Percentiles rank a stretch among this genome's conserved stretches.
Conservation (phyloP, 2,888 invertebrate genomes). For the Polyommatus icarus region DNA sequence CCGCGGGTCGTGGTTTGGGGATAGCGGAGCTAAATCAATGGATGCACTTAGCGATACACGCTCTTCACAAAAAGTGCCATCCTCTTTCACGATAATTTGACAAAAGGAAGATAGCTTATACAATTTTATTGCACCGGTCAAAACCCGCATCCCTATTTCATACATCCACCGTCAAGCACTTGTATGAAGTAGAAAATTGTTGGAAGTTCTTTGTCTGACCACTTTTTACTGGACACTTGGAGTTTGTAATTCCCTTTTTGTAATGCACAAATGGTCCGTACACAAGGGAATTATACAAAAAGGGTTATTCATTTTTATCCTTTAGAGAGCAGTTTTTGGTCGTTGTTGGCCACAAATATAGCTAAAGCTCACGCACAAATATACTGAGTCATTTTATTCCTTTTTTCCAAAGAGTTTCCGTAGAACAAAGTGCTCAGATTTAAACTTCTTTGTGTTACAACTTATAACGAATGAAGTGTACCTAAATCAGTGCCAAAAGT, state of each 20-base stretch:
- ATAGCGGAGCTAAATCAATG: too few relatives aligned
- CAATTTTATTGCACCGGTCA: background rate
- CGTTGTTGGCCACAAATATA: background rate
- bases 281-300: conserved; percentile 30
- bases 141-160: background rate
- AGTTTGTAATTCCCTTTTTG: conserved; percentile 33
- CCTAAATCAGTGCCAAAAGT: too few relatives aligned
- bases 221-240: conserved; percentile 53
- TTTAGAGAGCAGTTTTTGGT: background rate
- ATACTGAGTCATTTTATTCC: too few relatives aligned
- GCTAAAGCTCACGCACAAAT: background rate
- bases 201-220: conserved; percentile 75
- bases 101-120: background rate
- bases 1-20: too few relatives aligned
- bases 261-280: background rate
- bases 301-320: conserved; percentile 30
- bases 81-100: background rate
- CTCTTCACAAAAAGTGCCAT: background rate
- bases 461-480: too few relatives aligned
- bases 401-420: too few relatives aligned
- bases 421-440: too few relatives aligned
- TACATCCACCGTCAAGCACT: conserved; percentile 49
- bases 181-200: conserved; percentile 72
- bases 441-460: too few relatives aligned
- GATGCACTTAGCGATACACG: background rate